Percentiles rank a stretch among this genome's conserved stretches.
These are phyloP conservation scores for Fragum fragum DNA, from an alignment of 2,888 invertebrate genomes.

Conservation along the genomic window DNA sequence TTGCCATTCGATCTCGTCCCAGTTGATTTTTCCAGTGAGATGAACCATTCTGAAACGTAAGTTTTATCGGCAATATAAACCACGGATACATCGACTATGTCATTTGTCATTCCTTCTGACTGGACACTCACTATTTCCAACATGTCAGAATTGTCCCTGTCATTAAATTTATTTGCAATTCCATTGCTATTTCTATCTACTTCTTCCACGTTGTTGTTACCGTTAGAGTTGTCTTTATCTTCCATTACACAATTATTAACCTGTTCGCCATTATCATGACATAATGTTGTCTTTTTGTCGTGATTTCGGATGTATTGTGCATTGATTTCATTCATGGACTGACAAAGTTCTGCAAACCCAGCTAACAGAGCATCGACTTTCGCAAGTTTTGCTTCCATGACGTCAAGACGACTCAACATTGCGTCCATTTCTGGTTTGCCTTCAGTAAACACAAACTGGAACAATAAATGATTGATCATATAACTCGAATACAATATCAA, in stretches of 20 bases:
- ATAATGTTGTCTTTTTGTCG: neutral
- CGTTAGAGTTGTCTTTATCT: neutral
- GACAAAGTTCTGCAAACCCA: slow-evolving; percentile 12
- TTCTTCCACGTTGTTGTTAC: neutral
- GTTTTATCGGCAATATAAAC: neutral
- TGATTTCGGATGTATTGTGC: neutral
- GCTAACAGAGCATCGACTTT: neutral
- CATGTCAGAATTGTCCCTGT: neutral
- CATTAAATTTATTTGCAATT: neutral
- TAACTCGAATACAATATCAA: no score
- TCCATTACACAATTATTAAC: neutral
- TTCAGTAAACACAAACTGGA: neutral
- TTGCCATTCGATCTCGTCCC: neutral
- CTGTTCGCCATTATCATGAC: neutral
- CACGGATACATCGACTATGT: neutral
- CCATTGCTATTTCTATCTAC: neutral
- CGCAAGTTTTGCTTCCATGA: neutral
- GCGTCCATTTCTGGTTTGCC: neutral
- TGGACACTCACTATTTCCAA: neutral
- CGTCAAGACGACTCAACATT: neutral
- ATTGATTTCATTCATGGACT: neutral
- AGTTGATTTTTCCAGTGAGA: no score
- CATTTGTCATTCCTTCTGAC: neutral
- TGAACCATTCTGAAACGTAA: neutral
- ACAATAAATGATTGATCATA: no score